These are phyloP conservation scores for Hypocryptadius cinnamomeus DNA, from an alignment of 2,113 vertebrate genomes.

Conservation along the genomic window DNA sequence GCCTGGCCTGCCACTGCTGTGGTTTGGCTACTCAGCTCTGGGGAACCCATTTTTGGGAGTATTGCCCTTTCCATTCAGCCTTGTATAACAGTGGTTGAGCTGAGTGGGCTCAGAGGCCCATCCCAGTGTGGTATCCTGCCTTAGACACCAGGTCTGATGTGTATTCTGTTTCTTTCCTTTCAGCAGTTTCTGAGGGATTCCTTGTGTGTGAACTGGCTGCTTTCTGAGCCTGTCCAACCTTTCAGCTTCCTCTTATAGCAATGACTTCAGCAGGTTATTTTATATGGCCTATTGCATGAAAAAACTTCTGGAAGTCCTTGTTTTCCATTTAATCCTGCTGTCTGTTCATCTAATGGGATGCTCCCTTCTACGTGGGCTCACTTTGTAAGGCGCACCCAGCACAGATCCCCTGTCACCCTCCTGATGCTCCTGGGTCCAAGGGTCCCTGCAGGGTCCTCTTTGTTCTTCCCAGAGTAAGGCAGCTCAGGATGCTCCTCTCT, in stretches of 20 bases:
- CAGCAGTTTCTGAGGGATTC: not conserved
- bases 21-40: not conserved
- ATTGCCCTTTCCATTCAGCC: not conserved
- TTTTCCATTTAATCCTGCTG: not conserved
- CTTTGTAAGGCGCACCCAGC: not conserved
- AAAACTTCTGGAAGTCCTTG: not conserved
- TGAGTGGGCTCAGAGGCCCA: not conserved
- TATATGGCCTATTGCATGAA: not conserved
- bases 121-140: not conserved
- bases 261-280: not conserved
- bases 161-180: not conserved
- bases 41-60: accelerated
- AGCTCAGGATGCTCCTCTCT: not conserved
- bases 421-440: not conserved
- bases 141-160: accelerated
- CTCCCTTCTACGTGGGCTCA: not conserved
- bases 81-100: not conserved
- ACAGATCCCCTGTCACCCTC: not conserved
- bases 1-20: not conserved
- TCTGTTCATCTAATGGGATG: not conserved
- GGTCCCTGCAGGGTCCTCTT: not conserved
- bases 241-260: not conserved
- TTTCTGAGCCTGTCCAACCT: not conserved
- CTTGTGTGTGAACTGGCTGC: not conserved
- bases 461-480: not conserved